These are phyloP conservation scores for Atherinosoma microstoma DNA, from an alignment of 2,797 vertebrate species.

Conservation along the genomic window DNA sequence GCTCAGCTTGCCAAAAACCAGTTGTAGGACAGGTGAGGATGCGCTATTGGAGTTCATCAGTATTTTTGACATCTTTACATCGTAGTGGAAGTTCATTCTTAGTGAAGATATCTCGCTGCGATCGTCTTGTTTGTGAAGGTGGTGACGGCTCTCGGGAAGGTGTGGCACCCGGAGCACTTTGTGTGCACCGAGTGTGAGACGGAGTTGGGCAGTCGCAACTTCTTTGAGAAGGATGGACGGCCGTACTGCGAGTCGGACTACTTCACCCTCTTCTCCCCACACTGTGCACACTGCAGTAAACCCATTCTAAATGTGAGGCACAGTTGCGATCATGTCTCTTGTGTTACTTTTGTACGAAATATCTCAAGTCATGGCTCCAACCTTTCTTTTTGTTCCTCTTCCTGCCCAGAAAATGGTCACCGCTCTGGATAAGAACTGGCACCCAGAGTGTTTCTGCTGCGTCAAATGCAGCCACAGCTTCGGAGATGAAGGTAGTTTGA, in stretches of 20 bases:
- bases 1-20: conserved; percentile 91
- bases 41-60: too few relatives aligned
- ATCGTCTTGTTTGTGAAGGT: conserved; percentile 76
- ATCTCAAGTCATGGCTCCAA: neutral
- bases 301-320: conserved; percentile 90
- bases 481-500: conserved; percentile 90
- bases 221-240: conserved; percentile 92
- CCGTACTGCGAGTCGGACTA: conserved; percentile 94
- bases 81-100: neutral
- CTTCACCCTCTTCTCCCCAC: conserved; percentile 91
- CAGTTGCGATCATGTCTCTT: neutral
- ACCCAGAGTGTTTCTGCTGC: conserved; percentile 94
- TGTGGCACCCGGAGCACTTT: conserved; percentile 95
- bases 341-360: neutral
- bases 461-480: conserved; percentile 90
- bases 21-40: conserved; percentile 90
- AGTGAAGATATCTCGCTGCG: too few relatives aligned
- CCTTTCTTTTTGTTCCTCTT: neutral
- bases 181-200: conserved; percentile 89
- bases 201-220: conserved; percentile 91
- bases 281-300: conserved; percentile 90
- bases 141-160: conserved; percentile 90
- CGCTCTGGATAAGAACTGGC: conserved; percentile 93
- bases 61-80: too few relatives aligned
- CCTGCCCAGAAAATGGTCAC: conserved; percentile 93